phyloP scores from a whole-genome alignment of 2,797 vertebrate species.

The Urosaurus nigricauda region DNA sequence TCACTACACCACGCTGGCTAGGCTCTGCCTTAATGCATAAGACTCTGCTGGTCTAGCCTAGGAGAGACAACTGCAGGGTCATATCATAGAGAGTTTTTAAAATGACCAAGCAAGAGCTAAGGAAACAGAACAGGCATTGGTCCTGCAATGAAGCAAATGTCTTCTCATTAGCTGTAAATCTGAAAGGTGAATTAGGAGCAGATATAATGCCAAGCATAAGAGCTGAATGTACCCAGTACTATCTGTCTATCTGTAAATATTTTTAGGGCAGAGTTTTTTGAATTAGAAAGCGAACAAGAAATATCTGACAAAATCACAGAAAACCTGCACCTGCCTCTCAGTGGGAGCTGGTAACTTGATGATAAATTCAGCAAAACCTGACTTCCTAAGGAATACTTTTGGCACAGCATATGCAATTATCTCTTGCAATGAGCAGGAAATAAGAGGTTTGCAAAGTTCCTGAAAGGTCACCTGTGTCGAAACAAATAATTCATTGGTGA shows the following conservation, averaged over 20 bases:
- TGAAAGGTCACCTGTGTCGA: constrained; percentile 17
- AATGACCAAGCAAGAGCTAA: background rate
- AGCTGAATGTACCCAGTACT: background rate
- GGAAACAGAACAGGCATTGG: background rate
- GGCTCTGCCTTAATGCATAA: background rate
- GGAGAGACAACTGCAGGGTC: no score
- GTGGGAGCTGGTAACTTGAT: constrained; percentile 44
- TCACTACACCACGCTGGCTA: no score
- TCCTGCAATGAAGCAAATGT: background rate
- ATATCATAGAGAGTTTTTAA: background rate
- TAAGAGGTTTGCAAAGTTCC: constrained; percentile 7
- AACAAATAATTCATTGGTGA: background rate
- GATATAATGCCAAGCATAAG: background rate
- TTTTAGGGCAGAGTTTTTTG: background rate
- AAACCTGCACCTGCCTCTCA: background rate
- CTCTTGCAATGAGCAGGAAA: constrained; percentile 28
- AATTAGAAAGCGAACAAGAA: background rate
- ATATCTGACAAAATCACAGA: background rate
- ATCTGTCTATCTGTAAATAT: background rate
- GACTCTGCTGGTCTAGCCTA: no score
- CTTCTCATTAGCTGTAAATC: background rate
- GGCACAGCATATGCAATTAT: background rate
- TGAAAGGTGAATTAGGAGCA: background rate
- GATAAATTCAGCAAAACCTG: background rate
- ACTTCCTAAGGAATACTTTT: background rate